Evolutionary conservation across 2,888 invertebrate genomes (phyloP).

Genomic region (Andricus quercusramuli): DNA sequence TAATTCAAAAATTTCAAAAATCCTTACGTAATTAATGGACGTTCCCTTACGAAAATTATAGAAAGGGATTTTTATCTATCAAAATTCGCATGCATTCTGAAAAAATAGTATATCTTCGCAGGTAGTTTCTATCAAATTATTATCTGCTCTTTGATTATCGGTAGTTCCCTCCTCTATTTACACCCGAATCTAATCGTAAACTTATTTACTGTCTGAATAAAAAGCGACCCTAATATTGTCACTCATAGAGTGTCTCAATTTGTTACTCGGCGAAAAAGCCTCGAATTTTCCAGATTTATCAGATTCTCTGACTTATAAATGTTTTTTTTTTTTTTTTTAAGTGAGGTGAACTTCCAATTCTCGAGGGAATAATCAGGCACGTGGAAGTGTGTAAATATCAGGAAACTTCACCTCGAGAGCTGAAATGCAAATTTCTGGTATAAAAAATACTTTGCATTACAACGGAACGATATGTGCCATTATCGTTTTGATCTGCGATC

Average conservation of each 20-base stretch:
- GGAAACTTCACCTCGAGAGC: not conserved
- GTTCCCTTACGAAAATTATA: not conserved
- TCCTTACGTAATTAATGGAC: no score
- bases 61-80: slow-evolving; percentile 1
- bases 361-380: slow-evolving; percentile 6
- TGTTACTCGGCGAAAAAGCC: not conserved
- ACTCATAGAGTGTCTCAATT: slow-evolving; percentile 28
- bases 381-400: not conserved
- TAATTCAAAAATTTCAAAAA: no score
- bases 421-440: slow-evolving; percentile 35
- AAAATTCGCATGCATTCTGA: slow-evolving; percentile 32
- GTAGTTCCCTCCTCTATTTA: slow-evolving; percentile 23
- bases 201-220: not conserved
- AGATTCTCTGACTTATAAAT: no score
- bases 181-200: slow-evolving; percentile 34
- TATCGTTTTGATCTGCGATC: slow-evolving; percentile 29
- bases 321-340: not conserved
- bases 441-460: slow-evolving; percentile 37
- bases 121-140: slow-evolving; percentile 29
- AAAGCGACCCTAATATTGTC: slow-evolving; percentile 31
- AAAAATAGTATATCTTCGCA: slow-evolving; percentile 39
- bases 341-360: slow-evolving; percentile 3
- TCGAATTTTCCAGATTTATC: not conserved
- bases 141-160: slow-evolving; percentile 30
- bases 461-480: not conserved